Conservation (phyloP, 2,113 vertebrate genomes). For the Copsychus sechellarum region DNA sequence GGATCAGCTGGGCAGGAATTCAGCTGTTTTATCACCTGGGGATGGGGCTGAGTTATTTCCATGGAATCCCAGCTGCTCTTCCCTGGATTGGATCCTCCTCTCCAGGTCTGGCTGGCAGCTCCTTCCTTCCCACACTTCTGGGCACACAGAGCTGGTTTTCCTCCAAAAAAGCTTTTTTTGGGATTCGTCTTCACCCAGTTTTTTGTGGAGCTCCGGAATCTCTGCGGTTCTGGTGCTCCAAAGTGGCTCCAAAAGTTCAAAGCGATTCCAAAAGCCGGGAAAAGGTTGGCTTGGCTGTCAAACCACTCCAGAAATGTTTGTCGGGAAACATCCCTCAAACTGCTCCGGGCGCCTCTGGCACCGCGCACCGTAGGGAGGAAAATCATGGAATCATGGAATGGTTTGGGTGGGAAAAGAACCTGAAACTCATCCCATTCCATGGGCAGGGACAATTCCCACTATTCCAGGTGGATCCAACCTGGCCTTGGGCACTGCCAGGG, state of each 20-base stretch:
- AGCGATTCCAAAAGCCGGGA: background rate
- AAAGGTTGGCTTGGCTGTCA: background rate
- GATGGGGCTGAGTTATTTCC: background rate
- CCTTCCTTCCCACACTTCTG: background rate
- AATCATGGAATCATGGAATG: background rate
- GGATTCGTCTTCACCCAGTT: background rate
- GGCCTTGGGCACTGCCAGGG: background rate
- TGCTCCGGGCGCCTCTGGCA: background rate
- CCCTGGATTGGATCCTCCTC: background rate
- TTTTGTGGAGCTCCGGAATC: background rate
- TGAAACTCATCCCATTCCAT: background rate
- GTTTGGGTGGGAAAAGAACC: background rate
- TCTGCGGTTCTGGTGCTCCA: background rate
- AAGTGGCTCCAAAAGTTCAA: background rate
- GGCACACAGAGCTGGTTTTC: background rate
- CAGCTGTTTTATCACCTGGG: background rate
- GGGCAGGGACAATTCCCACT: accelerated
- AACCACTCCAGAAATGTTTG: background rate
- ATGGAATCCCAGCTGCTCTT: background rate
- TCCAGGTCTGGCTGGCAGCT: background rate
- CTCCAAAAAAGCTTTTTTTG: background rate
- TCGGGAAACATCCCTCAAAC: background rate
- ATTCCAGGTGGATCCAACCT: background rate
- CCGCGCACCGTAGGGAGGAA: background rate
- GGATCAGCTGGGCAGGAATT: conserved; percentile 35